phyloP scores from a whole-genome alignment of 2,797 vertebrate species.

The Hipposideros larvatus region DNA sequence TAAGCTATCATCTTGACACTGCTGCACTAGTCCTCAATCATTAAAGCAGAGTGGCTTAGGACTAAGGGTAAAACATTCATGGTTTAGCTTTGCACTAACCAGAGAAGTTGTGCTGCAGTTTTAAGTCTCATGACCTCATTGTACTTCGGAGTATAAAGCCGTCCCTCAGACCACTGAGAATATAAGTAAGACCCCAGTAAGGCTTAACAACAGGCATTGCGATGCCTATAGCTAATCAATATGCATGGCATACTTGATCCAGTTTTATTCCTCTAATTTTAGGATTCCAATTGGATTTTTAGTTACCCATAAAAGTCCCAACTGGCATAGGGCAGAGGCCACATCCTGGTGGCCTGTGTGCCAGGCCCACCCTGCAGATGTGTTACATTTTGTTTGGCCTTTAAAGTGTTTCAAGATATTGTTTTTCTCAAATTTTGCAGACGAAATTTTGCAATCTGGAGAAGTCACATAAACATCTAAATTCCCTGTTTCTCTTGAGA shows the following conservation, averaged over 20 bases:
- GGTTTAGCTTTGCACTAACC: background rate
- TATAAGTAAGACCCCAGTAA: background rate
- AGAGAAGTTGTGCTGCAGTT: background rate
- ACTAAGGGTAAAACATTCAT: background rate
- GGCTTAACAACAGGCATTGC: background rate
- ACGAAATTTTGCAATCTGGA: constrained; percentile 65
- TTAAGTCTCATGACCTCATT: background rate
- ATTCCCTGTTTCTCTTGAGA: constrained; percentile 62
- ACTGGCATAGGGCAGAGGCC: constrained; percentile 36
- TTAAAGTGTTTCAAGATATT: constrained; percentile 57
- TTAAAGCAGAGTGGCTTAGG: background rate
- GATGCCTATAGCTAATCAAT: background rate
- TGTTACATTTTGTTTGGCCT: constrained; percentile 63
- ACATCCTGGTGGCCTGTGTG: constrained; percentile 64
- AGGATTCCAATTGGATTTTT: constrained; percentile 40
- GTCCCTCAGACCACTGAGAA: background rate
- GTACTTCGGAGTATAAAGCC: background rate
- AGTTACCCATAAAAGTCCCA: constrained; percentile 43
- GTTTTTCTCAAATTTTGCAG: constrained; percentile 57
- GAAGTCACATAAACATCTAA: constrained; percentile 61
- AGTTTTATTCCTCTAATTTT: constrained; percentile 53
- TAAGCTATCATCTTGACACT: background rate
- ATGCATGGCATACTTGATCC: background rate
- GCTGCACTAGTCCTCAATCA: background rate
- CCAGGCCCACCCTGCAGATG: constrained; percentile 61